Base-by-base conservation (phyloP, 2,113 vertebrate species). In the Bubalus kerabau region DNA sequence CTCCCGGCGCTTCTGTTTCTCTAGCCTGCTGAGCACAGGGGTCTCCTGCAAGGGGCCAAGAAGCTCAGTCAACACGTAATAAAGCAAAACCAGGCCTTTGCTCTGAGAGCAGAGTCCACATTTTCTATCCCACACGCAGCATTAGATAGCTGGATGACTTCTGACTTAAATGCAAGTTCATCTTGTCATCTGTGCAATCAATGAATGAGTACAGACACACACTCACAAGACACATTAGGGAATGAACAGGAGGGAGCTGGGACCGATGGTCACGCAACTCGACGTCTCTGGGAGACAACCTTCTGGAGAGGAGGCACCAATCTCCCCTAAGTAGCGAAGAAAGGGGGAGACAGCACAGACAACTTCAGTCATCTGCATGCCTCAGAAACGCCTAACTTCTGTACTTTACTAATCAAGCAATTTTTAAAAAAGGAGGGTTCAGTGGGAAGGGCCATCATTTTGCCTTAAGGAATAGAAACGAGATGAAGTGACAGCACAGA, bases 1-100 rank as follows among this genome's bases (percentile, higher is more conserved):
- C n/a, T 99, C 99, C 78, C 98, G 99, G 97, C 98, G 99, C 96
- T 99, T 99, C 96, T 99, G 99, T 89, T 99, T 99, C 87, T 99
- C 99, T 95, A 99, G 96, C 2, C 99, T 99, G 56, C 94, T 97
- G 50, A 99, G 97, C 32, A 98, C 93, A 0, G 99, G 98, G 60
- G 98, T 98, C 67, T 99, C 99, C 99, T 99, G 94, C 0, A 84
- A 97, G 52, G 30, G 67, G 67, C 2, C 90, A 95, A 60, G 1
- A 87, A 87, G 48, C 12, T 86, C 2, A 57, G 40, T 97, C 78
- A 97, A 32, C 1, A 81, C 4, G 78, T 32, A 82, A 23, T 6
- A 87, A 76, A 5, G 28, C 16, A 76, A 74, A 26, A 54, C 1
- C 1, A 59, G 30, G 11, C 82, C 81, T 78, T 43, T 17, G 12